Evolutionary conservation across 2,888 invertebrate species (phyloP), one percentile per base, ranked within the genome.

Genomic region (Hemicrepidius hirtus): DNA sequence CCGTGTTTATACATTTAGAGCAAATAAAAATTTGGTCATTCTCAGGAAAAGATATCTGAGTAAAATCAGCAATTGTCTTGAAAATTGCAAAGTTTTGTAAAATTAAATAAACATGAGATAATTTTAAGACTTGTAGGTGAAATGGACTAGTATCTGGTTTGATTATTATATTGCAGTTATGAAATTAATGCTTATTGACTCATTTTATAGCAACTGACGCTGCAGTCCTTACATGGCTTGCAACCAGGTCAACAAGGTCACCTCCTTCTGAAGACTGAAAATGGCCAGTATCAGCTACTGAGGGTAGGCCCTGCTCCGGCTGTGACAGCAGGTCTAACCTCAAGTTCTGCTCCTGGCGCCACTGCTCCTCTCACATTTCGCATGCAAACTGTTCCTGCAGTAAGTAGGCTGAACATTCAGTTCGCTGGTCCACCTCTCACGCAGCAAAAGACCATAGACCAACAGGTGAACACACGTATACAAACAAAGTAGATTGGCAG

Each of bases 241-340:
- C 96, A 95, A 88, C 93, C 95, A 80, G 94, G 95, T 85, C 94
- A 96, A 87, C 95, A 95, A 87, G 93, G 93, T 75, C 95, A 97
- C 86, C 91, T 98, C 86, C 91, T 98, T 85, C 91, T 98, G 87
- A 97, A 97, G 91, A 98, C 97, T 85, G 98, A 98, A 89, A 97
- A 95, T 90, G 98, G 98, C 84, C 96, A 97, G 87, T 95, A 95
- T 88, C 97, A 98, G 88, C 90, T 98, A 86, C 89, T 98, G 85
- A 92, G 97, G 86, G 95, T 96, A 82, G 95, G 95, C 78, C 94
- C 95, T 80, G 93, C 95, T 77, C 92, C 95, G 71, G 87, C 91
- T 73, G 89, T 91, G 80, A 84, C 86, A 9, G 84, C 87, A 41
- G 87, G 88, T 66, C 77, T 85, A 50, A 87, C 87, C 80, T 86